phyloP scores from a whole-genome alignment of 1,140 invertebrate genomes.

The Phymastichus coffea region DNA sequence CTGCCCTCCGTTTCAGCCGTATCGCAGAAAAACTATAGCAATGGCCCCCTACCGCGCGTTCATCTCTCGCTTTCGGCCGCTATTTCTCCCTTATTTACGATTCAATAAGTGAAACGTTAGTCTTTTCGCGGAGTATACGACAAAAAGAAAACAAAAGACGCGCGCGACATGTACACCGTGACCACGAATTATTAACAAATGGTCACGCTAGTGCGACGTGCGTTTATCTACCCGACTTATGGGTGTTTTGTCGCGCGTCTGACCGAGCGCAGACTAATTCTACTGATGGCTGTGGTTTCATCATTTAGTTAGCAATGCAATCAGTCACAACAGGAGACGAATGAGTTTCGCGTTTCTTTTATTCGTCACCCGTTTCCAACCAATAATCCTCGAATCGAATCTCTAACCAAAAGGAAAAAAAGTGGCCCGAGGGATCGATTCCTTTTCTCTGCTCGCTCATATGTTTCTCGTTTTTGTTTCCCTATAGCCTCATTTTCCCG shows the following conservation, averaged over 20 bases:
- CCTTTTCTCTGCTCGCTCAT: not conserved
- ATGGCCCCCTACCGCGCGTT: not conserved
- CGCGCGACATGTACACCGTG: too few relatives aligned
- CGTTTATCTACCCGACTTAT: too few relatives aligned
- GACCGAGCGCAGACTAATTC: too few relatives aligned
- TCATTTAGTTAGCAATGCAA: too few relatives aligned
- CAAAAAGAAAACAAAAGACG: too few relatives aligned
- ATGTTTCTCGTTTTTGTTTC: not conserved
- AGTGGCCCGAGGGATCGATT: not conserved
- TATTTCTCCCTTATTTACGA: slow-evolving; percentile 25
- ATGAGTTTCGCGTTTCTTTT: not conserved
- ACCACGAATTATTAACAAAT: too few relatives aligned
- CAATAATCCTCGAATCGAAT: not conserved
- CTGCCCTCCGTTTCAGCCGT: too few relatives aligned
- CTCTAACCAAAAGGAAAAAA: not conserved
- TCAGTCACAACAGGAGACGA: not conserved
- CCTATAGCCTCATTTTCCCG: not conserved
- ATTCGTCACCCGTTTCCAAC: not conserved
- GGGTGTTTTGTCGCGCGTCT: too few relatives aligned
- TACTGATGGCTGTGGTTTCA: too few relatives aligned
- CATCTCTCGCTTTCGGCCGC: not conserved
- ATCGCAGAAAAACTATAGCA: slow-evolving; percentile 13
- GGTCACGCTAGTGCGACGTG: too few relatives aligned
- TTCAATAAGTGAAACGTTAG: slow-evolving; percentile 16
- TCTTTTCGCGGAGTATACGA: too few relatives aligned